Base-by-base conservation (phyloP, 1,140 invertebrate species). In the Lepidurus arcticus region DNA sequence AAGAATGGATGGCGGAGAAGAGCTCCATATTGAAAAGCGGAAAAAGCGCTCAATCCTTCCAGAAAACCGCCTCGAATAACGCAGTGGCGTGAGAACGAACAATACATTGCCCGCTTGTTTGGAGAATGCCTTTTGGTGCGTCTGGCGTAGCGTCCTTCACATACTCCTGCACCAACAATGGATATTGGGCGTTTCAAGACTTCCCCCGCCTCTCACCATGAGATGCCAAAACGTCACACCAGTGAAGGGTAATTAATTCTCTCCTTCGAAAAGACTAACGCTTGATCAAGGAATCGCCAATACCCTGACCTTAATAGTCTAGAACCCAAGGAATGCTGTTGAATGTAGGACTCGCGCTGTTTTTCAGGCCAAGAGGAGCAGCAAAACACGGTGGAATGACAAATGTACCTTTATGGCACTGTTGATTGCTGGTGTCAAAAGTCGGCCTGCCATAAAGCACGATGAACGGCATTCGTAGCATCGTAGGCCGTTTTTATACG, bases 211-310 rank as follows among this genome's bases (percentile, higher is more conserved):
- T 65, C 53, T 65, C 53, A 65, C 53, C 53, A 21, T 65, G 53
- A 65, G 53, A 65, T 65, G 53, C 53, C 53, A 65, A 65, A 65
- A 65, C 53, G 53, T 65, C 53, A 65, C 53, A 65, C n/a, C 53
- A 21, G 53, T 65, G 53, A 65, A 65, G 53, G 53, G 53, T 65
- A 65, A 65, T 65, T 65, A 65, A 65, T 65, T 65, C 16, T 65
- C 13, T 34, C 34, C 34, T 13, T 65, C 53, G 16, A 16, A 65
- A 65, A 13, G 53, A 16, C 53, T 65, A 65, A 21, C 53, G 53
- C 53, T 65, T 65, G 8, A n/a, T 21, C 53, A 65, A 65, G 21
- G n/a, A 65, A 65, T 13, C 53, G 21, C 53, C 53, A 13, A 65
- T 65, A 21, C 21, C 16, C 21, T 65, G 53, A 65, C 53, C 53